phyloP scores from a whole-genome alignment of 2,888 invertebrate species.

The Drosophila macrospina region DNA sequence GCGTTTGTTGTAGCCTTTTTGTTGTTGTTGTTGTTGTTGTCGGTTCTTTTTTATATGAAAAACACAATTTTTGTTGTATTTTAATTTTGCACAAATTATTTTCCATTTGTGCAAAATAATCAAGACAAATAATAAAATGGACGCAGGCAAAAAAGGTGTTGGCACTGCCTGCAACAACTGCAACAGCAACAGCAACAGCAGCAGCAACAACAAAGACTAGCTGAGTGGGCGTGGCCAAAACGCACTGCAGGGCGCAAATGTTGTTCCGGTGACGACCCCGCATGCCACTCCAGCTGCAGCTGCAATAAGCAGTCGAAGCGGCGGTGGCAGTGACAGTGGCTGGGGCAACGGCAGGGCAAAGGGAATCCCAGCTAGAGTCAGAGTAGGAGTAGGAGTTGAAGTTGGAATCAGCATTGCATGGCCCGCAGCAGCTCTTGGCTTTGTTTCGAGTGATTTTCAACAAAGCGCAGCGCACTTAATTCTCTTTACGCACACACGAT shows the following conservation, averaged over 20 bases:
- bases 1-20: slow-evolving; percentile 48
- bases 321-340: background rate
- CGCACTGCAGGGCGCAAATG: slow-evolving; percentile 20
- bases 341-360: background rate
- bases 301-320: background rate
- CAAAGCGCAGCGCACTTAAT: slow-evolving; percentile 80
- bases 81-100: slow-evolving; percentile 80
- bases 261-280: slow-evolving; percentile 41
- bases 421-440: slow-evolving; percentile 74
- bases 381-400: background rate
- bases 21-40: slow-evolving; percentile 20
- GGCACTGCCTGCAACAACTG: slow-evolving; percentile 48
- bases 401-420: slow-evolving; percentile 19
- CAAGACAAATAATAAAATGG: slow-evolving; percentile 81
- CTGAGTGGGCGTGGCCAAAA: slow-evolving; percentile 49
- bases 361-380: slow-evolving; percentile 2
- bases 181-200: slow-evolving; percentile 32
- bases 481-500: slow-evolving; percentile 70
- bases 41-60: slow-evolving; percentile 26
- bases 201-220: background rate
- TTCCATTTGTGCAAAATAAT: slow-evolving; percentile 82
- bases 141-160: slow-evolving; percentile 81
- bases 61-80: slow-evolving; percentile 66
- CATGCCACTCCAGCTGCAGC: slow-evolving; percentile 5
- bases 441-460: slow-evolving; percentile 79